Conservation (phyloP, 2,888 invertebrate genomes). For the Muscina levida region DNA sequence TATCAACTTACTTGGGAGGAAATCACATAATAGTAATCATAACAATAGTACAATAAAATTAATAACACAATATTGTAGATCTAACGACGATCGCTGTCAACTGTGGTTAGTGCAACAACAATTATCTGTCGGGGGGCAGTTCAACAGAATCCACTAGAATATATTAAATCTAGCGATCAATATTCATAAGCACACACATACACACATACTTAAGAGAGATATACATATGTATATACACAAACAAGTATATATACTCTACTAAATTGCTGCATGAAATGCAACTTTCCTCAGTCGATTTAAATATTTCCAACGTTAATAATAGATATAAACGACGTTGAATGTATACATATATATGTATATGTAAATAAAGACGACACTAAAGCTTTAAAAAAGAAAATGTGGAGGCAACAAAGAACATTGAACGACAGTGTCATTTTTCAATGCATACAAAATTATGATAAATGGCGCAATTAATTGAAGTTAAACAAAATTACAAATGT, state of each 20-base stretch:
- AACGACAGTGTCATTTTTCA: constrained; percentile 19
- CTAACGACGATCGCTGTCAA: not conserved
- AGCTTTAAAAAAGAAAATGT: not conserved
- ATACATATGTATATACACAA: too few relatives aligned
- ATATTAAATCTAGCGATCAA: constrained; percentile 3
- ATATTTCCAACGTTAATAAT: not conserved
- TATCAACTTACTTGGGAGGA: not conserved
- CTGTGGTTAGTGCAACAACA: too few relatives aligned
- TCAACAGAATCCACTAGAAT: constrained; percentile 6
- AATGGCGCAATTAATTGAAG: constrained; percentile 36
- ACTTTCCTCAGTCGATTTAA: not conserved
- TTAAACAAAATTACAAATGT: constrained; percentile 26
- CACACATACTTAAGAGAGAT: too few relatives aligned
- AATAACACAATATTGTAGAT: too few relatives aligned
- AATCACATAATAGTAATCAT: not conserved
- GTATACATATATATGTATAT: too few relatives aligned
- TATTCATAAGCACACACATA: not conserved
- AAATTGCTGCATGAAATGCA: constrained; percentile 11
- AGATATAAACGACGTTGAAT: too few relatives aligned
- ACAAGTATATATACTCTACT: not conserved
- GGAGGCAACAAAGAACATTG: not conserved
- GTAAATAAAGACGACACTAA: not conserved
- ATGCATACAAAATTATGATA: constrained; percentile 31
- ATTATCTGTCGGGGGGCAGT: not conserved
- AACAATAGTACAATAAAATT: not conserved